Evolutionary conservation across 1,140 invertebrate species (phyloP).

Genomic region (Sinonovacula constricta): DNA sequence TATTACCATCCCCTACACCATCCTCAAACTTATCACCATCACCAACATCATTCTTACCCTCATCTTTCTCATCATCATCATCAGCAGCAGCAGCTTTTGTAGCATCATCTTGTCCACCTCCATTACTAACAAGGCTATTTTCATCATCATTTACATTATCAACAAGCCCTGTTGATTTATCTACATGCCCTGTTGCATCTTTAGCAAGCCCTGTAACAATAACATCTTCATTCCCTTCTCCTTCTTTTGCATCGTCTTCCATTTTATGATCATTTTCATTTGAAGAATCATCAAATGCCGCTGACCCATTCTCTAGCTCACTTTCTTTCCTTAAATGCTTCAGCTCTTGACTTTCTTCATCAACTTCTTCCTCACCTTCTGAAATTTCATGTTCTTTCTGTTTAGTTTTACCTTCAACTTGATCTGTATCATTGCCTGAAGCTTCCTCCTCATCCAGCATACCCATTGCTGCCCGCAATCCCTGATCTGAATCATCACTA

Average conservation of each 20-base stretch:
- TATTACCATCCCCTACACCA: no score
- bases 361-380: constrained; percentile 17
- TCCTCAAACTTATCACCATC: no score
- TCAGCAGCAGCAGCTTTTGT: not conserved
- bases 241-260: not conserved
- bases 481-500: not conserved
- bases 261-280: not conserved
- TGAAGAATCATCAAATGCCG: no score
- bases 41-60: not conserved
- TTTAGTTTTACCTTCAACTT: constrained; percentile 31
- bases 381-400: constrained; percentile 31
- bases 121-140: not conserved
- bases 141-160: not conserved
- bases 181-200: not conserved
- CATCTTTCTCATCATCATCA: not conserved
- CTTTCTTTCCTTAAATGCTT: constrained; percentile 4
- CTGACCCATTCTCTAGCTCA: not conserved
- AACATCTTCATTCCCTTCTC: not conserved
- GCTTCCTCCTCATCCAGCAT: constrained; percentile 12
- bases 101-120: not conserved
- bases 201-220: not conserved
- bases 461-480: not conserved
- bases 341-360: constrained; percentile 40
- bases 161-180: not conserved
- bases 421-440: constrained; percentile 21